A percentile compares a stretch with the other conserved stretches of the same genome.
These are phyloP conservation scores for Limenitis arthemis DNA, from an alignment of 2,888 invertebrate species.

Conservation along the genomic window DNA sequence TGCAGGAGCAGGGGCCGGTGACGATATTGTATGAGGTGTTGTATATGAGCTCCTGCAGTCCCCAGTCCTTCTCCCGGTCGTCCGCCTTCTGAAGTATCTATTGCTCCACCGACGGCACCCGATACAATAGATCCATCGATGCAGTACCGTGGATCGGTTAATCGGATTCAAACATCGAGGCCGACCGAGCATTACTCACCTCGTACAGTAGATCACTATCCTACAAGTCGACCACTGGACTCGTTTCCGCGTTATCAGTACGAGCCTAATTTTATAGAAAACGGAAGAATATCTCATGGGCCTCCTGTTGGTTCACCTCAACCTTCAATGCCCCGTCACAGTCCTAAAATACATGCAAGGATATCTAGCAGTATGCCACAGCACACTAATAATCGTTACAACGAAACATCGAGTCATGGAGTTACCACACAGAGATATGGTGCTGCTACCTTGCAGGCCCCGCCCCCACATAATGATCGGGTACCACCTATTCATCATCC, in stretches of 20 bases:
- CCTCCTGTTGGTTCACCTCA: constrained; percentile 48
- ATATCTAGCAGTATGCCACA: constrained; percentile 53
- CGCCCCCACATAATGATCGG: constrained; percentile 59
- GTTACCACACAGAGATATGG: constrained; percentile 50
- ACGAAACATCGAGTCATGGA: constrained; percentile 47
- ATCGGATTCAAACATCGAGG: constrained; percentile 49
- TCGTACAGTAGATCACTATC: constrained; percentile 57
- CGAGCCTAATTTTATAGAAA: constrained; percentile 44
- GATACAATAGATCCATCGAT: constrained; percentile 40
- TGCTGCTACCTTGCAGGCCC: constrained; percentile 44
- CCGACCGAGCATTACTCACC: constrained; percentile 52
- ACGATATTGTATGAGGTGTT: no score
- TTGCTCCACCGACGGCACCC: constrained; percentile 37
- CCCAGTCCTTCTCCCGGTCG: constrained; percentile 35
- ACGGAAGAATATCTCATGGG: constrained; percentile 44
- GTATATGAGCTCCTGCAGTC: constrained; percentile 45
- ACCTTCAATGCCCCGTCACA: constrained; percentile 49
- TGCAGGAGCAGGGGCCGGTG: no score
- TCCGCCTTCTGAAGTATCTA: constrained; percentile 43
- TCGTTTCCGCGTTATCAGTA: constrained; percentile 52
- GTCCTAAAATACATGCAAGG: constrained; percentile 56
- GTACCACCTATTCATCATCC: constrained; percentile 67
- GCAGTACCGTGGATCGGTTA: constrained; percentile 42
- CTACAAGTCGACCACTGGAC: constrained; percentile 54
- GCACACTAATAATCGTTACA: constrained; percentile 47